Conservation (phyloP, 2,113 vertebrate genomes). For the Melospiza georgiana region DNA sequence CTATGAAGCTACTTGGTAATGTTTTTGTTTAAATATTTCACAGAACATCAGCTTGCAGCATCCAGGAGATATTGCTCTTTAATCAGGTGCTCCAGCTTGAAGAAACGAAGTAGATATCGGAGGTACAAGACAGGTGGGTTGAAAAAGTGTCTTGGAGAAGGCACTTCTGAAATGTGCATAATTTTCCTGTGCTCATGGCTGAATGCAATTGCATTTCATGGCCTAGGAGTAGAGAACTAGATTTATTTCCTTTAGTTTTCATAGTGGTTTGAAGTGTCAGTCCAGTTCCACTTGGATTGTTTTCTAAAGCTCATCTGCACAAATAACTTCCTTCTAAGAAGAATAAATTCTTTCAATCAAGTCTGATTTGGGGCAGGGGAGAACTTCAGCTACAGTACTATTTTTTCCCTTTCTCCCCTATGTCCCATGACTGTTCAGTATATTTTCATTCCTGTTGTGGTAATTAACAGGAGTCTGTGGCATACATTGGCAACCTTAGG, state of each 20-base stretch:
- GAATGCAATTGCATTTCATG: background rate
- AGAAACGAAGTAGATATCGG: slow-evolving; percentile 73
- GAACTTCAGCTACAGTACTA: background rate
- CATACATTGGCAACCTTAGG: background rate
- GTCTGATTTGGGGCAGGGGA: background rate
- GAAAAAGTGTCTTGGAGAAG: background rate
- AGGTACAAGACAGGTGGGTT: slow-evolving; percentile 73
- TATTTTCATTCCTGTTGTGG: background rate
- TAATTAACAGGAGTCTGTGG: background rate
- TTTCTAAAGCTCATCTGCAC: background rate
- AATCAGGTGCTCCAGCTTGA: slow-evolving; percentile 61
- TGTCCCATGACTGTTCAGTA: background rate
- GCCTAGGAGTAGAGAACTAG: background rate
- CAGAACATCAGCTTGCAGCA: slow-evolving; percentile 68
- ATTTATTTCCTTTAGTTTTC: background rate
- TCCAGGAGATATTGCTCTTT: slow-evolving; percentile 51
- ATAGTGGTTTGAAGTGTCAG: background rate
- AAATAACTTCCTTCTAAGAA: background rate
- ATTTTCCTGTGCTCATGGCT: background rate
- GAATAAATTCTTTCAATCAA: background rate
- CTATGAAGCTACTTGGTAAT: background rate
- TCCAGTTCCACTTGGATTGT: background rate
- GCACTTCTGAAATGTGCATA: background rate
- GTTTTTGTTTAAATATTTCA: slow-evolving; percentile 11
- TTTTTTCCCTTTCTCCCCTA: background rate